phyloP scores from a whole-genome alignment of 2,797 vertebrate genomes.

The Sarcophilus harrisii region DNA sequence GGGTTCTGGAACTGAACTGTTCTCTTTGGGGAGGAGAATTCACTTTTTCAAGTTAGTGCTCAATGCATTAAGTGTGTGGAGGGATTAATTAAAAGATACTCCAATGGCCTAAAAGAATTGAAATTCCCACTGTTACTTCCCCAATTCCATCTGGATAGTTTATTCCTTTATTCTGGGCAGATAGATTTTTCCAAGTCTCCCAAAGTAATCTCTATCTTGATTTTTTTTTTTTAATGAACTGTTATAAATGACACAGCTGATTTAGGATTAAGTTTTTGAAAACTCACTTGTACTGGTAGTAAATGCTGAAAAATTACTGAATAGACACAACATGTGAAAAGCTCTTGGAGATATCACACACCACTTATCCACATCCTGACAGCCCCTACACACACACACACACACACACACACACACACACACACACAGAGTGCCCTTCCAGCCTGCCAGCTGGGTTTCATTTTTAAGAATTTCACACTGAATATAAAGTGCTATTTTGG shows the following conservation, averaged over 20 bases:
- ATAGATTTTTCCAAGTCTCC: not conserved
- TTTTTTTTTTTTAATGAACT: not conserved
- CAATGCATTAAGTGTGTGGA: not conserved
- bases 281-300: conserved; percentile 54
- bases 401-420: not conserved
- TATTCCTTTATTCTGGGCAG: conserved; percentile 19
- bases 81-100: conserved; percentile 40
- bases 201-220: not conserved
- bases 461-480: conserved; percentile 83
- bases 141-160: conserved; percentile 9
- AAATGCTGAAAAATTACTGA: conserved; percentile 58
- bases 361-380: conserved; percentile 36
- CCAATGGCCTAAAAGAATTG: conserved; percentile 7
- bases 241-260: conserved; percentile 37
- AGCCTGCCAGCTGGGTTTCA: conserved; percentile 80
- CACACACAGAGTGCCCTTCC: conserved; percentile 48
- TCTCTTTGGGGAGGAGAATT: not conserved
- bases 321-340: conserved; percentile 66
- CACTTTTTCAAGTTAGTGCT: conserved; percentile 44
- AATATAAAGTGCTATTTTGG: conserved; percentile 81
- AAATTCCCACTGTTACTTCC: not conserved
- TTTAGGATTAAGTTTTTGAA: conserved; percentile 26
- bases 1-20: not conserved
- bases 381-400: conserved; percentile 9
- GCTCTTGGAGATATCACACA: conserved; percentile 63